Base-by-base conservation (phyloP, 2,797 vertebrate species). In the Rhinella marina region DNA sequence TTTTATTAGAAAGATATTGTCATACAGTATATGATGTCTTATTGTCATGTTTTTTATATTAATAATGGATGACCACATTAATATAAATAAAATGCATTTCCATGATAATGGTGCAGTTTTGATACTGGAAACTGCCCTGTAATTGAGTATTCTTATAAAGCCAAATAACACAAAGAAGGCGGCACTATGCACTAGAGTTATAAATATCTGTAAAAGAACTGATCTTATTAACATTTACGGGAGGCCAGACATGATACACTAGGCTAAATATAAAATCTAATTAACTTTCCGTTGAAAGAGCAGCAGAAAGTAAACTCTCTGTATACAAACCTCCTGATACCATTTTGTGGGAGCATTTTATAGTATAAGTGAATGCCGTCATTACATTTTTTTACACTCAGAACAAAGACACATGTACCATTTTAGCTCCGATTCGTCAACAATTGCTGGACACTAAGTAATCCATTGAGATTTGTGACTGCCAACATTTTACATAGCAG, bases 151-250 rank as follows among this genome's bases (percentile, higher is more conserved):
- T 29, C 13, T 27, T 12, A 68, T 29, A 29, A 32, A 29, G 32
- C 13, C 66, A 70, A 66, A 66, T 12, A 66, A 1, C 1, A 32
- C 27, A 70, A 70, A 32, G 5, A 70, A 7, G 27, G 13, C 7
- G 6, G 32, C 7, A 62, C 41, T 41, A 7, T 64, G 2, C 9
- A 64, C 25, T 25, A 17, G n/a, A 66, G 2, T 68, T 68, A 50
- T 21, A 59, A 59, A 57, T 23, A 10, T 80, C 48, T 86, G 32
- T 66, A 64, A 27, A 27, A 66, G 64, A 66, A 25, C 27, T 70
- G 50, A 86, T 79, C 29, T 70, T 10, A 81, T 72, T 86, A 59
- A 48, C 66, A 86, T 81, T 86, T 72, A 87, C 25, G 27, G 17
- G 50, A 81, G 84, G 11, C 21, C 59, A 76, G 48, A 1, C 13